A percentile compares a stretch with the other conserved stretches of the same genome.
These are phyloP conservation scores for Sebastes nivosus DNA, from an alignment of 2,797 vertebrate genomes.

Conservation along the genomic window DNA sequence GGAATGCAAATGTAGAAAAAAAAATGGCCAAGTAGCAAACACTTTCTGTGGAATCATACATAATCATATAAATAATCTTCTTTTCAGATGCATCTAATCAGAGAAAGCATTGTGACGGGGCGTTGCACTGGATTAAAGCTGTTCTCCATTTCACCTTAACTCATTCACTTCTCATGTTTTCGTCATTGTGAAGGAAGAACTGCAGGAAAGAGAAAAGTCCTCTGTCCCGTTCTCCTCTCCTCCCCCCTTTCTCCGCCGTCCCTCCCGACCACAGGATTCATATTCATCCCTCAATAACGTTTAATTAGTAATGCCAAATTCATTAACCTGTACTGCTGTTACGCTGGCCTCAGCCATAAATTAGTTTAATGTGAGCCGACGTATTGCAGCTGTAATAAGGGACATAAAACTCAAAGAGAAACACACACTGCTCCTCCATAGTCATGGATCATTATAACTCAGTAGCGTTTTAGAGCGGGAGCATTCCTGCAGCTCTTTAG, in stretches of 20 bases:
- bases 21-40: not conserved
- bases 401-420: constrained; percentile 84
- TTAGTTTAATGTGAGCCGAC: constrained; percentile 85
- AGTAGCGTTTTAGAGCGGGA: constrained; percentile 55
- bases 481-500: constrained; percentile 53
- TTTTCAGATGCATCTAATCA: constrained; percentile 21
- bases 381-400: constrained; percentile 85
- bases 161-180: constrained; percentile 39
- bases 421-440: constrained; percentile 67
- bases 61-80: constrained; percentile 43
- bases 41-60: not conserved
- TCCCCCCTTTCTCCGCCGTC: constrained; percentile 56
- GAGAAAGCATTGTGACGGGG: constrained; percentile 1
- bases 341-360: constrained; percentile 82
- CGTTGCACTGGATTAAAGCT: constrained; percentile 27
- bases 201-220: constrained; percentile 54
- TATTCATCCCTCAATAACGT: constrained; percentile 95
- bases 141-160: constrained; percentile 61
- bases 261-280: constrained; percentile 89
- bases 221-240: constrained; percentile 44
- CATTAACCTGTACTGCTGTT: constrained; percentile 93
- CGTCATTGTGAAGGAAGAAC: constrained; percentile 42
- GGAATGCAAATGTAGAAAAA: not conserved
- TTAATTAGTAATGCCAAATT: constrained; percentile 99
- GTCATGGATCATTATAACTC: constrained; percentile 79